phyloP scores from a whole-genome alignment of 2,888 invertebrate species.

The Pyrrhia umbra region DNA sequence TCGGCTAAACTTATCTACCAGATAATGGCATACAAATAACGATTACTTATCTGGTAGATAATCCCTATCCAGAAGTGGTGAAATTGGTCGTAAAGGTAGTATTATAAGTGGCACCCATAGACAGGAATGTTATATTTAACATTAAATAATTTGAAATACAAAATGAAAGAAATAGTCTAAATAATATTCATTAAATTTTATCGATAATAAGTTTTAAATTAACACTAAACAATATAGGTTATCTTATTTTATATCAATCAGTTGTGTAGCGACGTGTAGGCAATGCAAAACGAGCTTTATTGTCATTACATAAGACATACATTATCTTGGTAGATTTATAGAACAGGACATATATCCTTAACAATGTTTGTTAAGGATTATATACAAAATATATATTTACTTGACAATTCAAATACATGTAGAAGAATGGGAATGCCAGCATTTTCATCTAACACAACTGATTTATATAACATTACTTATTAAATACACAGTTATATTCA shows the following conservation, averaged over 20 bases:
- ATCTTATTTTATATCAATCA: constrained; percentile 26
- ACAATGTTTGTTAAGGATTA: too few species aligned
- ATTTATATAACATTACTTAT: background rate
- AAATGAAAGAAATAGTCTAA: constrained; percentile 37
- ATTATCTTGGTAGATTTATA: too few species aligned
- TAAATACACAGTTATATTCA: background rate
- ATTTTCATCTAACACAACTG: background rate
- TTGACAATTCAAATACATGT: too few species aligned
- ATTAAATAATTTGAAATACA: constrained; percentile 29
- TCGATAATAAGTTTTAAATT: constrained; percentile 36
- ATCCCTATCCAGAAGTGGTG: background rate
- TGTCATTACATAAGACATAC: background rate
- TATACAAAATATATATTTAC: too few species aligned
- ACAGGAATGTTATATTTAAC: constrained; percentile 56
- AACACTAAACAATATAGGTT: constrained; percentile 40
- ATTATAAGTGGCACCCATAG: constrained; percentile 34
- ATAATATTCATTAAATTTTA: constrained; percentile 30
- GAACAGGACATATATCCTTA: too few species aligned
- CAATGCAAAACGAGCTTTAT: constrained; percentile 16
- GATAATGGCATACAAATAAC: background rate
- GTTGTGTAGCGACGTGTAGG: background rate
- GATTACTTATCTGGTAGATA: background rate
- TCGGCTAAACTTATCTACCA: too few species aligned
- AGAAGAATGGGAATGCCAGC: background rate
- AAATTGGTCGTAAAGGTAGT: background rate